A percentile compares a stretch with the other conserved stretches of the same genome.
Evolutionary conservation across 2,888 invertebrate genomes (phyloP).

Genomic region (Zele albiditarsus): DNA sequence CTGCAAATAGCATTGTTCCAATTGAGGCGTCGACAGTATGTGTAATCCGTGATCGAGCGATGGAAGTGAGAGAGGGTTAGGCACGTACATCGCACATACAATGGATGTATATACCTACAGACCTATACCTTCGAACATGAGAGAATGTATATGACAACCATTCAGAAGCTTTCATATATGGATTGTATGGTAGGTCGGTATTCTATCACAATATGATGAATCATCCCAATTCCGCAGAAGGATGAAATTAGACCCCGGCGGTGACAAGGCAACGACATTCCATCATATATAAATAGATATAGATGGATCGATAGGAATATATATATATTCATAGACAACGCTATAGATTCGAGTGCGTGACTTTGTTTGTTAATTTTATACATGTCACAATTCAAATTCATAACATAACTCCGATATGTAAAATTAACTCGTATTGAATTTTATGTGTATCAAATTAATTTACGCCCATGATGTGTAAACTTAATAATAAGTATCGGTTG

Average conservation of each 20-base stretch:
- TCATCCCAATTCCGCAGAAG: constrained; percentile 29
- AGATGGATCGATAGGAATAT: background rate
- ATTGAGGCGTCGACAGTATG: constrained; percentile 21
- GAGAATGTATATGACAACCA: constrained; percentile 42
- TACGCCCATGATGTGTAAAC: too few species aligned
- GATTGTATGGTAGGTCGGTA: background rate
- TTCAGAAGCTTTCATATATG: constrained; percentile 21
- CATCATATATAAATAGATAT: background rate
- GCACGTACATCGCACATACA: constrained; percentile 17
- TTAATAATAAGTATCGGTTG: too few species aligned
- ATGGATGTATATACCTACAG: constrained; percentile 17
- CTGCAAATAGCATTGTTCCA: background rate
- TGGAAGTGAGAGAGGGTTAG: constrained; percentile 10
- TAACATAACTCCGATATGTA: too few species aligned
- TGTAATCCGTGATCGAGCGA: constrained; percentile 18
- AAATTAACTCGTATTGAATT: too few species aligned
- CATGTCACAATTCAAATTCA: too few species aligned
- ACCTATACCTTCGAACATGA: constrained; percentile 24
- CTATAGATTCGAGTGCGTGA: background rate
- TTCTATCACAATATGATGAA: constrained; percentile 34
- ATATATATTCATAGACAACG: background rate
- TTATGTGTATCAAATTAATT: too few species aligned
- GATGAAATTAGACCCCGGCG: constrained; percentile 31
- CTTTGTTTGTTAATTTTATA: too few species aligned
- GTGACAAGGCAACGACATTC: background rate